Evolutionary conservation across 2,888 invertebrate species (phyloP).

Genomic region (Nasonovia ribisnigri): DNA sequence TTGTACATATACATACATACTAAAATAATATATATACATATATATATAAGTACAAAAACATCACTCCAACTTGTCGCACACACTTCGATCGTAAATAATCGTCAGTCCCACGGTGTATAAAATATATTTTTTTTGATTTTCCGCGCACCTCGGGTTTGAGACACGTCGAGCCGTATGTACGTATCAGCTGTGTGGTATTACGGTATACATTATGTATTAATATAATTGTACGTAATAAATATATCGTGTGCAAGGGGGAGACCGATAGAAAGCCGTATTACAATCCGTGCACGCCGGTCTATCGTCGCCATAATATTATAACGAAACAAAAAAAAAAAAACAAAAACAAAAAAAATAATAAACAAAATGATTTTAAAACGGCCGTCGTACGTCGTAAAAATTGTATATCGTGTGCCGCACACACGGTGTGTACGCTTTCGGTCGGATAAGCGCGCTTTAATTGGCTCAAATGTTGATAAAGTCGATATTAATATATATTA

Average conservation of each 20-base stretch:
- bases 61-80: slow-evolving; percentile 7
- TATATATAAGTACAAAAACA: neutral
- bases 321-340: neutral
- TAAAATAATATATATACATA: neutral
- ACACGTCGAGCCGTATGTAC: neutral
- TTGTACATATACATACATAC: neutral
- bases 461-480: neutral
- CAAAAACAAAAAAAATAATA: neutral
- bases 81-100: slow-evolving; percentile 27
- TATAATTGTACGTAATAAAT: neutral
- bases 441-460: neutral
- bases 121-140: neutral
- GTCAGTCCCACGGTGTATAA: neutral
- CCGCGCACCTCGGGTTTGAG: neutral
- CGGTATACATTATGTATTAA: neutral
- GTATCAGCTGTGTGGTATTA: neutral
- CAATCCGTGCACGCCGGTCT: neutral
- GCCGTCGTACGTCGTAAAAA: neutral
- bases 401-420: neutral
- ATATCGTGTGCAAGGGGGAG: neutral
- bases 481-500: neutral
- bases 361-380: neutral
- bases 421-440: neutral
- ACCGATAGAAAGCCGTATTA: neutral
- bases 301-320: neutral